These are phyloP conservation scores for Drosophila malerkotliana DNA, from an alignment of 1,140 invertebrate species.

Conservation along the genomic window DNA sequence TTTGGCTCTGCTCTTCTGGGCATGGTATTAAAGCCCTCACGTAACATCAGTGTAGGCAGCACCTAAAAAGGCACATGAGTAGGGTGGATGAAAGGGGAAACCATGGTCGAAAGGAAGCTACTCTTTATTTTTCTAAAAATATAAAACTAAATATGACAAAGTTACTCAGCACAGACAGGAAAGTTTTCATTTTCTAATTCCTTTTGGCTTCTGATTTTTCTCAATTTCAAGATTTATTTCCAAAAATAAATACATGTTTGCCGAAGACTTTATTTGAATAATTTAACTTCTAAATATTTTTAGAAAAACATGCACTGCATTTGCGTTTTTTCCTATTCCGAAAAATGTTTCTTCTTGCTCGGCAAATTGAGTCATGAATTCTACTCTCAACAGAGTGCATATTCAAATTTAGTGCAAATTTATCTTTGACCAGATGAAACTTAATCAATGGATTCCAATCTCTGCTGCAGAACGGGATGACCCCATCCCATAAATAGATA, in stretches of 20 bases:
- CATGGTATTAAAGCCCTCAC: slow-evolving; percentile 72
- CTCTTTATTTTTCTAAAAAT: slow-evolving; percentile 3
- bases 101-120: not conserved
- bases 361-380: slow-evolving; percentile 32
- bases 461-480: slow-evolving; percentile 10
- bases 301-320: not conserved
- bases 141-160: too few species aligned
- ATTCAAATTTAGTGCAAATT: slow-evolving; percentile 39
- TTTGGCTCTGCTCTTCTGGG: slow-evolving; percentile 22
- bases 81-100: not conserved
- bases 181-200: too few species aligned
- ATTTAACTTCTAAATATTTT: not conserved
- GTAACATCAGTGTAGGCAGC: slow-evolving; percentile 52
- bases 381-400: slow-evolving; percentile 32
- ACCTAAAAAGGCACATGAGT: slow-evolving; percentile 60
- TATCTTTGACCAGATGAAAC: slow-evolving; percentile 30
- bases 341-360: not conserved
- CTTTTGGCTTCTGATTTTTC: not conserved
- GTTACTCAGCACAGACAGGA: too few species aligned
- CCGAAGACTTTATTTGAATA: not conserved
- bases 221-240: not conserved
- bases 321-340: not conserved
- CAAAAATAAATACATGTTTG: not conserved
- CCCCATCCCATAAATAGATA: slow-evolving; percentile 17
- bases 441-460: slow-evolving; percentile 42